Evolutionary conservation across 2,113 vertebrate genomes (phyloP).

Genomic region (Recurvirostra avosetta): DNA sequence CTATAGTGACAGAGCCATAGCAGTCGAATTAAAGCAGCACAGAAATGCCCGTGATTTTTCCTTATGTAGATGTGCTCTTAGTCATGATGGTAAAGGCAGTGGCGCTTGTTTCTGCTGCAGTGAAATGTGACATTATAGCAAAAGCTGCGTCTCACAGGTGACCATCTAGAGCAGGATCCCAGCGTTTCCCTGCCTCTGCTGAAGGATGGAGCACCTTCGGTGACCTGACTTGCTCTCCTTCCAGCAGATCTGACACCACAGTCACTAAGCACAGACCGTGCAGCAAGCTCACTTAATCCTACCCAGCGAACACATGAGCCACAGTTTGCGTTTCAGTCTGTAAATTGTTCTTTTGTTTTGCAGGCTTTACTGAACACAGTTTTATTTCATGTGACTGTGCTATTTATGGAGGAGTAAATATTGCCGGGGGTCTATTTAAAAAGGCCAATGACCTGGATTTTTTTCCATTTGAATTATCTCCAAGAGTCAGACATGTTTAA

Average conservation of each 20-base stretch:
- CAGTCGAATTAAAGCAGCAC: neutral
- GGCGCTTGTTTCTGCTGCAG: neutral
- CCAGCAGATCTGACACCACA: neutral
- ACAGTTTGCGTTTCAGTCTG: slow-evolving; percentile 49
- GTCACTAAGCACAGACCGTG: neutral
- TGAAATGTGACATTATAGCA: neutral
- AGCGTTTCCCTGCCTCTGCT: neutral
- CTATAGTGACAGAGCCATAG: neutral
- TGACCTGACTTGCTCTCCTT: slow-evolving; percentile 16
- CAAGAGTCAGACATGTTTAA: slow-evolving; percentile 58
- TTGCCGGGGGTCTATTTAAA: slow-evolving; percentile 76
- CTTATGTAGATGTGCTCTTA: neutral
- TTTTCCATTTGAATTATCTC: slow-evolving; percentile 75
- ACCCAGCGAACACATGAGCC: slow-evolving; percentile 33
- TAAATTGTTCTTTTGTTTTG: slow-evolving; percentile 79
- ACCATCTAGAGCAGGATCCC: neutral
- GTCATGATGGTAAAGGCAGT: neutral
- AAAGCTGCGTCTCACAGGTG: neutral
- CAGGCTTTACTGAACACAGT: slow-evolving; percentile 67
- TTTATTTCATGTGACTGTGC: slow-evolving; percentile 79
- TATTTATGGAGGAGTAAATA: slow-evolving; percentile 81
- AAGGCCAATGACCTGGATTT: slow-evolving; percentile 79
- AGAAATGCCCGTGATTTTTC: neutral
- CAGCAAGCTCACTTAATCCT: slow-evolving; percentile 28
- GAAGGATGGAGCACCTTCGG: neutral